phyloP scores from a whole-genome alignment of 1,140 invertebrate genomes.

The Acromyrmex heyeri region DNA sequence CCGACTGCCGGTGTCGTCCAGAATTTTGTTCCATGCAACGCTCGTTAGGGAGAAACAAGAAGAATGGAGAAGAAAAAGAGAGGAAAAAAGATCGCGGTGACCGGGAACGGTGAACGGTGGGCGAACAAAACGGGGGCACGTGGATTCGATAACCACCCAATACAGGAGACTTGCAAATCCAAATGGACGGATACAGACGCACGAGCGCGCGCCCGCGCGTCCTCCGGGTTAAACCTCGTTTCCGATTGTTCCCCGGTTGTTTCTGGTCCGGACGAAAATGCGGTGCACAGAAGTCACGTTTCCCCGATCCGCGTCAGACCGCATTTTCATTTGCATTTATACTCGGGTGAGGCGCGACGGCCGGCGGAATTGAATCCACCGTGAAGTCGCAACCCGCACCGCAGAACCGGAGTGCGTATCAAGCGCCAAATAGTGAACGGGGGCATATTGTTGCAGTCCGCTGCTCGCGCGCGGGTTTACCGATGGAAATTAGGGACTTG shows the following conservation, averaged over 20 bases:
- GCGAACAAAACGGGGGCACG: constrained; percentile 37
- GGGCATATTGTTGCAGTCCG: constrained; percentile 49
- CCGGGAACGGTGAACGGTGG: not conserved
- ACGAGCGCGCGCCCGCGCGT: not conserved
- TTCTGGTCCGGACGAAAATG: constrained; percentile 21
- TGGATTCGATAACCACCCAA: constrained; percentile 46
- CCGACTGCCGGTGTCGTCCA: constrained; percentile 13
- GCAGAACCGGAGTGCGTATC: constrained; percentile 46
- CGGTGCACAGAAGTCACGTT: constrained; percentile 65
- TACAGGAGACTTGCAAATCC: constrained; percentile 58
- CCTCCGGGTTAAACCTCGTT: constrained; percentile 61
- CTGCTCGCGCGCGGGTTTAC: constrained; percentile 4
- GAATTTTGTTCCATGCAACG: constrained; percentile 28
- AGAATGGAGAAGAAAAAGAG: not conserved
- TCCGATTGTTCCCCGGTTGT: constrained; percentile 40
- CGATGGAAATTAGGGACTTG: constrained; percentile 65
- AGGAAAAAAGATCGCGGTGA: not conserved
- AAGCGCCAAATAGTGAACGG: constrained; percentile 52
- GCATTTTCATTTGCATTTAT: constrained; percentile 66
- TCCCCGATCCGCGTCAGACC: constrained; percentile 49
- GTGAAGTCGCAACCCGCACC: constrained; percentile 17
- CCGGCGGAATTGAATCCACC: constrained; percentile 68
- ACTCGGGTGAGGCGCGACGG: constrained; percentile 24
- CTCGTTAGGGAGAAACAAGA: constrained; percentile 51
- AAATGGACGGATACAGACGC: constrained; percentile 53